A percentile compares a stretch with the other conserved stretches of the same genome.
Evolutionary conservation across 2,888 invertebrate genomes (phyloP).

Genomic region (Drosophila rubida): DNA sequence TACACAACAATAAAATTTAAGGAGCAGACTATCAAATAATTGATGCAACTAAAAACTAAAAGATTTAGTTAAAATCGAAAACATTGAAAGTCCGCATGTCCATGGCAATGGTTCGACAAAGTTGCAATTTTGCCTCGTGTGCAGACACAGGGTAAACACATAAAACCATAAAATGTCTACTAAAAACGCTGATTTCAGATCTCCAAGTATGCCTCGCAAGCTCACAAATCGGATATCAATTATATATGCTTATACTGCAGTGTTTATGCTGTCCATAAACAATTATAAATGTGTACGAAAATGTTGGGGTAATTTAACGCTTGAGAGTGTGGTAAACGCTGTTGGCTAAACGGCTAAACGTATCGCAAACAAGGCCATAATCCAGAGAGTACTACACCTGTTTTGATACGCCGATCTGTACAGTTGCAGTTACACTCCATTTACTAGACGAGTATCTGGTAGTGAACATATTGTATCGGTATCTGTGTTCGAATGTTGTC

Average conservation of each 20-base stretch:
- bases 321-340: slow-evolving; percentile 27
- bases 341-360: slow-evolving; percentile 21
- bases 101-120: neutral
- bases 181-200: slow-evolving; percentile 60
- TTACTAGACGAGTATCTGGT: slow-evolving; percentile 5
- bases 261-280: slow-evolving; percentile 48
- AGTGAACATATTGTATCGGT: slow-evolving; percentile 17
- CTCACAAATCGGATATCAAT: neutral
- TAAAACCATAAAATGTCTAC: slow-evolving; percentile 59
- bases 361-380: slow-evolving; percentile 48
- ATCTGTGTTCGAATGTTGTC: neutral
- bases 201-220: neutral
- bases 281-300: slow-evolving; percentile 54
- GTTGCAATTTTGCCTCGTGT: slow-evolving; percentile 15
- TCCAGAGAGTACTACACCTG: slow-evolving; percentile 35
- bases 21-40: neutral
- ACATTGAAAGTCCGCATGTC: neutral
- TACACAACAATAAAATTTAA: no score
- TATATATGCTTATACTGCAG: slow-evolving; percentile 4
- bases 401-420: slow-evolving; percentile 49
- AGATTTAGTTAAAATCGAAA: no score
- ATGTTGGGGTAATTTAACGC: slow-evolving; percentile 71
- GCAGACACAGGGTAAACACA: slow-evolving; percentile 37
- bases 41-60: no score
- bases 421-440: slow-evolving; percentile 31